Evolutionary conservation across 1,140 invertebrate genomes (phyloP), one percentile per base, ranked within the genome.

Genomic region (Ceratosolen solmsi): DNA sequence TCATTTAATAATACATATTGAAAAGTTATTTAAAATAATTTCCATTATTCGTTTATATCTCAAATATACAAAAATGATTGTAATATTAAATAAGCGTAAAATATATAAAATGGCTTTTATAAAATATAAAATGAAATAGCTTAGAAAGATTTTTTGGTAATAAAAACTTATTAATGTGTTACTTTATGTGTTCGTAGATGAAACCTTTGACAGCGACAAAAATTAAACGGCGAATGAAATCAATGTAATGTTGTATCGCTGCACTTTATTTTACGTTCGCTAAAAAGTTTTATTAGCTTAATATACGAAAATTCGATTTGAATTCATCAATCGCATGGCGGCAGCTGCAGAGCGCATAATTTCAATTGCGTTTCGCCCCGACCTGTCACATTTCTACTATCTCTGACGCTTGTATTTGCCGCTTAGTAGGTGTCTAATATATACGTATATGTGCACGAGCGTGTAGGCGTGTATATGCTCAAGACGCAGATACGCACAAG

Each of bases 241-340:
- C 60, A 78, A 78, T 78, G 76, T 78, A 78, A 77, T n/a, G 27
- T 25, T 51, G 25, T 30, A 9, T 78, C 15, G 27, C 20, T 41
- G n/a, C 9, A 58, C 33, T 51, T 41, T 79, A 72, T n/a, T 79
- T 49, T 73, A 46, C 30, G 33, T 58, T 73, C 36, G 56, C 75
- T 82, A 71, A 83, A 80, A 80, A 79, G 60, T 75, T 75, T 70
- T 78, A 73, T 78, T 73, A 73, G 75, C 63, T 78, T 74, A 80
- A 74, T 33, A 79, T 79, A 80, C 73, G 33, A 70, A 83, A 75
- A 72, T 83, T 79, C 60, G 58, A 80, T 83, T 83, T 38, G 72
- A 79, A 36, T 30, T 22, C 60, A n/a, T 58, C 22, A 30, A 49
- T 82, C 76, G 54, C 76, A 63, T 65, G 74, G 27, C 68, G 75